Base-by-base conservation (phyloP, 1,140 invertebrate species). In the Pseudomyrmex flavicornis region DNA sequence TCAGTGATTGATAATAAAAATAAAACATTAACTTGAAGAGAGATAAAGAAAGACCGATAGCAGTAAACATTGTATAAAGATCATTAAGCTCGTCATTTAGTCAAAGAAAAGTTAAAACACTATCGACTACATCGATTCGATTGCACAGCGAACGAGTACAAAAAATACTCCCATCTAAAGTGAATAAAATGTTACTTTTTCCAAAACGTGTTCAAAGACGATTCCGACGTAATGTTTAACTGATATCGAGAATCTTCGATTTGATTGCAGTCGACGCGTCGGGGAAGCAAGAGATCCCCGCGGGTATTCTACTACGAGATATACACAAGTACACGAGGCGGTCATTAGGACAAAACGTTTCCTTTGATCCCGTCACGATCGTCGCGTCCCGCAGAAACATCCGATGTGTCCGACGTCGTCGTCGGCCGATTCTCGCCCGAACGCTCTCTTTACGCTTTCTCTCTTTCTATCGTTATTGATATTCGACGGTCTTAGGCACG, bases 301-400 rank as follows among this genome's bases (percentile, higher is more conserved):
- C 69, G 73, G 88, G 48, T 77, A 35, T 35, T 35, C 35, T 35
- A 17, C 59, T 50, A 72, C 82, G 85, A 20, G 61, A 62, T 69
- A 26, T 46, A 20, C 15, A n/a, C 86, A 9, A 82, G 70, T 22
- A 82, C 52, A 73, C 59, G 72, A 77, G 84, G 59, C 82, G 90
- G 79, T 90, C 89, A 84, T 90, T 90, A 90, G 89, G 83, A 74
- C 85, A 89, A 90, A 90, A 82, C 87, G 79, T 85, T 90, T 66
- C 84, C 89, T 92, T 92, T 92, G 91, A 92, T 92, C 89, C 87
- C 82, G 90, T 91, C 90, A 91, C 91, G 87, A 92, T 82, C 87
- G 69, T 62, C 63, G 58, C 83, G 83, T 91, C 88, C 73, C 85
- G 72, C 72, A 77, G 76, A 68, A 86, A 62, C 70, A 59, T 68